Conservation (phyloP, 2,113 vertebrate species). For the Sphyrna mokarran region DNA sequence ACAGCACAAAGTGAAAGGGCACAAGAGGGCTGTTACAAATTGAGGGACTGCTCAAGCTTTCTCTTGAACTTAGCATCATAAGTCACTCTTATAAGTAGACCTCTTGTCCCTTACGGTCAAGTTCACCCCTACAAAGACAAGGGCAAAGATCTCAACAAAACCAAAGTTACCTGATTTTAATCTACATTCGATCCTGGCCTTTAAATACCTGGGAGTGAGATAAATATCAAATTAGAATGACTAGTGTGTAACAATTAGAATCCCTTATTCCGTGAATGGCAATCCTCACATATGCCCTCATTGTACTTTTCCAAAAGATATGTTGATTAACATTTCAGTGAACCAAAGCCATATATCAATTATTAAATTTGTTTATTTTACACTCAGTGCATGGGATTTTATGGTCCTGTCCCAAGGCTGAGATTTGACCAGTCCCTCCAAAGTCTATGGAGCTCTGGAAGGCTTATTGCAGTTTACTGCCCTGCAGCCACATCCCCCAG, state of each 20-base stretch:
- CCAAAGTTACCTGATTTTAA: background rate
- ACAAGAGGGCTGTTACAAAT: background rate
- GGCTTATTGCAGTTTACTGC: no score
- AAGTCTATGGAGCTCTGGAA: no score
- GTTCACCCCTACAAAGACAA: background rate
- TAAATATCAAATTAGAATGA: background rate
- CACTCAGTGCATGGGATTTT: background rate
- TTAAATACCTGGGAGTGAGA: background rate
- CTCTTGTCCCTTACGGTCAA: background rate
- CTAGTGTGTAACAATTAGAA: background rate
- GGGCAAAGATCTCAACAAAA: background rate
- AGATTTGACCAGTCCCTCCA: no score
- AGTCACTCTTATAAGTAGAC: background rate
- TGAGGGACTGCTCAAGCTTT: background rate
- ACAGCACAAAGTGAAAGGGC: background rate
- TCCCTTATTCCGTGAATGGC: background rate
- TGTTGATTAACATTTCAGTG: background rate
- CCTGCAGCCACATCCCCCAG: no score
- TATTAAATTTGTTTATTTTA: background rate
- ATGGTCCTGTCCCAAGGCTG: no score
- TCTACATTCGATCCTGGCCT: background rate
- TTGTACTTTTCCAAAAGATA: background rate
- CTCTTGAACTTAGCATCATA: background rate
- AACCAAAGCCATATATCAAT: background rate
- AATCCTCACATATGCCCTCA: background rate